phyloP scores from a whole-genome alignment of 64 coral and sea anemone genomes.

The Cladopsammia gracilis region DNA sequence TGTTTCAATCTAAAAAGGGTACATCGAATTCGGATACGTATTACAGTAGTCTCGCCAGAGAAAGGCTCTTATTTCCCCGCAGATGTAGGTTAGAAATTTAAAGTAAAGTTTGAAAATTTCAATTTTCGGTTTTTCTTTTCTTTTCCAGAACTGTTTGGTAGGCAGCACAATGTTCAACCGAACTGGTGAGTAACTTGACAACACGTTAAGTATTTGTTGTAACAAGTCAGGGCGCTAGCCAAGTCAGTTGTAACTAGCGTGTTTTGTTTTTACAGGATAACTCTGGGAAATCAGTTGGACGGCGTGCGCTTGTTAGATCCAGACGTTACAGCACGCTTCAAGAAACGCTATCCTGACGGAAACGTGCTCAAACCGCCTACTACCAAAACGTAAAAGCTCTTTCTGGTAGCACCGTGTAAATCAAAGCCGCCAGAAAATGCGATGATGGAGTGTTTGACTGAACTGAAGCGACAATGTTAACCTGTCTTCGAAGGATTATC shows the following conservation, averaged over 20 bases:
- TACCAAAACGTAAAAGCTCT: neutral
- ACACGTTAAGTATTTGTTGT: neutral
- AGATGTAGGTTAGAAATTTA: no score
- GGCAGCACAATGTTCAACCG: slow-evolving; percentile 97
- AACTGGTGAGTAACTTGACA: slow-evolving; percentile 76
- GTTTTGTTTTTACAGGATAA: slow-evolving; percentile 68
- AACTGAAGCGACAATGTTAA: no score
- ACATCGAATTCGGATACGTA: no score
- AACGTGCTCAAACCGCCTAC: slow-evolving; percentile 42
- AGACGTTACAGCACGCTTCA: slow-evolving; percentile 87
- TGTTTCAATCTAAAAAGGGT: no score
- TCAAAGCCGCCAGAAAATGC: neutral
- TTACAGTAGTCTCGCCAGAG: no score
- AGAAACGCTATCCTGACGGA: slow-evolving; percentile 92
- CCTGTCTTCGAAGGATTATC: no score
- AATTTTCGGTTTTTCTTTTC: slow-evolving; percentile 17
- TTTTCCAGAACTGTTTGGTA: slow-evolving; percentile 89
- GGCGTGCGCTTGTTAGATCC: slow-evolving; percentile 86
- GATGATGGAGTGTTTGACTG: no score
- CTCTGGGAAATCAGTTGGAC: slow-evolving; percentile 91
- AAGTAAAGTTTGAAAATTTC: neutral
- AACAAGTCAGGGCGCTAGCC: no score
- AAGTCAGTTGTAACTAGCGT: neutral
- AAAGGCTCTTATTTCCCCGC: no score
- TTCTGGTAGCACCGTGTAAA: neutral